Conservation (phyloP, 2,797 vertebrate genomes). For the Champsocephalus gunnari region DNA sequence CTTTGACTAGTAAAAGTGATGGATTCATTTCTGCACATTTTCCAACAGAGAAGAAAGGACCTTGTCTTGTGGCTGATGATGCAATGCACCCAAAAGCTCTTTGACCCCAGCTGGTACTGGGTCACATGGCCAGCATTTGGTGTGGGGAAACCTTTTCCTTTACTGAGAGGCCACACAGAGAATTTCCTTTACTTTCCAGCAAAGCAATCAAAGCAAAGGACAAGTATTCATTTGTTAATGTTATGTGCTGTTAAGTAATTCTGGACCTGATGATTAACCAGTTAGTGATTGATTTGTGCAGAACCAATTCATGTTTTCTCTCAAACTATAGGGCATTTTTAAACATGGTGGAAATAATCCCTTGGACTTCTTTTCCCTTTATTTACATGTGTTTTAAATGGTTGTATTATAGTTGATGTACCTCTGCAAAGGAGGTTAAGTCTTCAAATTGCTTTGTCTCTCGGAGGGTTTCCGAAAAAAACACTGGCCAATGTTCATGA, state of each 20-base stretch:
- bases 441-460: too few species aligned
- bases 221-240: slow-evolving; percentile 32
- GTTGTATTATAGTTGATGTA: too few species aligned
- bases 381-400: too few species aligned
- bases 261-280: neutral
- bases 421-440: too few species aligned
- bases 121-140: slow-evolving; percentile 57
- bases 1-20: slow-evolving; percentile 34
- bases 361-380: too few species aligned
- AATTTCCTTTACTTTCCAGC: slow-evolving; percentile 28
- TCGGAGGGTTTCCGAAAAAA: too few species aligned
- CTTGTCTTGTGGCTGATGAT: slow-evolving; percentile 52
- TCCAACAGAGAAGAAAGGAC: slow-evolving; percentile 54
- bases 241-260: neutral
- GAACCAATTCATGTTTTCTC: neutral
- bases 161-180: slow-evolving; percentile 30
- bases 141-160: slow-evolving; percentile 26
- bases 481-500: too few species aligned
- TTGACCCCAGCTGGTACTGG: slow-evolving; percentile 71
- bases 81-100: slow-evolving; percentile 53
- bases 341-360: too few species aligned
- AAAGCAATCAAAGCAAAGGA: slow-evolving; percentile 24
- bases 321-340: neutral
- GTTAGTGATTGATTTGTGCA: neutral
- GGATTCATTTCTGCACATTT: slow-evolving; percentile 45